Conservation (phyloP, 2,888 invertebrate species). For the Reticulitermes lucifugus region DNA sequence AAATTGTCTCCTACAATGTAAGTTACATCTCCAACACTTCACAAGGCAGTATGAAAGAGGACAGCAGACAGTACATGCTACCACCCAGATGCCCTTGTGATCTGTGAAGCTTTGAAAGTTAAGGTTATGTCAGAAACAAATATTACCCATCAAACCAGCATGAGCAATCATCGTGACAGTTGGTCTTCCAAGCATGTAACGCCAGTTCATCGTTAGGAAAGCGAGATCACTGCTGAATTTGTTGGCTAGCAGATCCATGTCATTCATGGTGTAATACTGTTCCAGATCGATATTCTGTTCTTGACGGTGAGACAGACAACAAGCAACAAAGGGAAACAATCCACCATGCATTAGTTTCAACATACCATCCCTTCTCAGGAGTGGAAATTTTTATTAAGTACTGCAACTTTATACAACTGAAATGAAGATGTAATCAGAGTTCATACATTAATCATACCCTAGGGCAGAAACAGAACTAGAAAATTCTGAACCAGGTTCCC, state of each 20-base stretch:
- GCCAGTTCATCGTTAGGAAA: constrained; percentile 97
- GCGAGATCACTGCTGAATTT: constrained; percentile 94
- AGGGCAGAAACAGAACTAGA: no score
- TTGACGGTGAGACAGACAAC: constrained; percentile 59
- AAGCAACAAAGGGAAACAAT: background rate
- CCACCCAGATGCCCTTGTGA: no score
- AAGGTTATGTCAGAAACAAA: background rate
- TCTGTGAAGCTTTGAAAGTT: no score
- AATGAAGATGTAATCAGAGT: background rate
- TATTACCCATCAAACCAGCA: constrained; percentile 85
- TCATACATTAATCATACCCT: no score
- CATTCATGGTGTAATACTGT: constrained; percentile 97
- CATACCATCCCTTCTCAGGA: background rate
- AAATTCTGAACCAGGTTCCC: no score
- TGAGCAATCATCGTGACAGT: constrained; percentile 91
- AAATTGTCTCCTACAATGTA: no score
- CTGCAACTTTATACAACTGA: background rate
- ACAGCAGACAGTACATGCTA: no score
- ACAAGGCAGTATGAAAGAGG: no score
- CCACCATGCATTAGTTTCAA: constrained; percentile 18
- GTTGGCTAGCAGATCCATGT: constrained; percentile 94
- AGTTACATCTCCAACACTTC: no score
- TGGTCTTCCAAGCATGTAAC: constrained; percentile 95
- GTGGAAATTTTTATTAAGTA: background rate
- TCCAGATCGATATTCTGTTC: constrained; percentile 88